phyloP scores from a whole-genome alignment of 2,888 invertebrate species.

The Iphiclides podalirius region DNA sequence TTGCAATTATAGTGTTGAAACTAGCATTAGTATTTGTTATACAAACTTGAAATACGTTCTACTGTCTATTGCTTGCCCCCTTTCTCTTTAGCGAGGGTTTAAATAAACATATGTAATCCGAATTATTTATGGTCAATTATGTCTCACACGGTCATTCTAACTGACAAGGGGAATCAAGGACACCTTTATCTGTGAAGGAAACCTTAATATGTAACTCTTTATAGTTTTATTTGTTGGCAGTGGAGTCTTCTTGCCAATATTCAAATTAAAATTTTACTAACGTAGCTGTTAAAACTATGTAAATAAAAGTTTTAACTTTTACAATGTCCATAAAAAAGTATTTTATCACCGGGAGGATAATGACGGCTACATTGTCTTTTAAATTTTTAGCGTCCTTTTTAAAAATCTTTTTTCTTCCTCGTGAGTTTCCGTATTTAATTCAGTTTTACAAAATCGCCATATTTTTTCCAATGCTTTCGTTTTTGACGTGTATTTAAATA shows the following conservation, averaged over 20 bases:
- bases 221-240: slow-evolving; percentile 7
- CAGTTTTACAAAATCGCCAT: too few relatives aligned
- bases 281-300: slow-evolving; percentile 14
- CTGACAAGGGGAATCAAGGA: slow-evolving; percentile 56
- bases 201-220: slow-evolving; percentile 5
- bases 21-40: background rate
- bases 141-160: slow-evolving; percentile 54
- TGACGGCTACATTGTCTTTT: background rate
- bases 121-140: slow-evolving; percentile 78
- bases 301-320: slow-evolving; percentile 10
- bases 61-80: slow-evolving; percentile 36
- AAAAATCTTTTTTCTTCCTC: too few relatives aligned
- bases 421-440: too few relatives aligned
- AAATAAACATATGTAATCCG: slow-evolving; percentile 67
- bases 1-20: background rate
- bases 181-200: slow-evolving; percentile 42
- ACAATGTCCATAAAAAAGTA: slow-evolving; percentile 12
- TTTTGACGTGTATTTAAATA: too few relatives aligned
- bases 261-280: slow-evolving; percentile 12
- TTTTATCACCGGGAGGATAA: slow-evolving; percentile 5
- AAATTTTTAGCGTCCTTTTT: too few relatives aligned
- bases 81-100: slow-evolving; percentile 45
- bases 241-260: slow-evolving; percentile 10
- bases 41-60: background rate
- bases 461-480: too few relatives aligned